Evolutionary conservation across 92 coral and sea anemone genomes (phyloP), one percentile per base, ranked within the genome.

Genomic region (Palythoa heliodiscus): DNA sequence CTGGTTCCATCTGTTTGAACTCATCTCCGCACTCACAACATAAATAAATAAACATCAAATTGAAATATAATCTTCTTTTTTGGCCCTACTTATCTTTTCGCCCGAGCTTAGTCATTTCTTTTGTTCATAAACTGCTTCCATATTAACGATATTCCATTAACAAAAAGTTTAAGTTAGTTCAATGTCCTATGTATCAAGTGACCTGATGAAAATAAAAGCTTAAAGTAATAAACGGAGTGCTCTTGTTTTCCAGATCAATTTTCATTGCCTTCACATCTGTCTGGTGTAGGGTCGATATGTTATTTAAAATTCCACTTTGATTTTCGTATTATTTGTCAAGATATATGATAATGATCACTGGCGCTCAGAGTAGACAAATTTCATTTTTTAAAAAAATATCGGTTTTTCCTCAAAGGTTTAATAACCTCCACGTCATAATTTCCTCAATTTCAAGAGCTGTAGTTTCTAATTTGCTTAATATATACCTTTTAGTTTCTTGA

Each of bases 211-310:
- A 66, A 61, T 40, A 61, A 19, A 57, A 35, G 50, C 50, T 43
- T 43, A 43, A 43, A 43, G 9, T 5, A 5, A 43, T 0, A 38
- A 77, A 16, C 13, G 71, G 38, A 40, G 3, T 8, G 2, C 39
- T 69, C 24, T 37, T 7, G 47, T 11, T 50, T 78, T 64, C 11
- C 16, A 11, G 40, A 64, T 20, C 23, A 43, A 64, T 64, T 63
- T 13, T 73, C 54, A 64, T 66, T 79, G 73, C 66, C 24, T 66
- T 53, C 63, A 50, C 84, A 80, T 80, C 74, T 80, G 84, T 80
- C 84, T 80, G 74, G 73, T 54, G 58, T 35, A 48, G 43, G 55
- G 66, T 22, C 24, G 6, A 22, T n/a, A n/a, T 80, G 25, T 80
- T 64, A 38, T 80, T 23, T 15, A 38, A 17, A 40, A 23, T 4